Evolutionary conservation across 2,888 invertebrate species (phyloP).

Genomic region (Agonopterix arenella): DNA sequence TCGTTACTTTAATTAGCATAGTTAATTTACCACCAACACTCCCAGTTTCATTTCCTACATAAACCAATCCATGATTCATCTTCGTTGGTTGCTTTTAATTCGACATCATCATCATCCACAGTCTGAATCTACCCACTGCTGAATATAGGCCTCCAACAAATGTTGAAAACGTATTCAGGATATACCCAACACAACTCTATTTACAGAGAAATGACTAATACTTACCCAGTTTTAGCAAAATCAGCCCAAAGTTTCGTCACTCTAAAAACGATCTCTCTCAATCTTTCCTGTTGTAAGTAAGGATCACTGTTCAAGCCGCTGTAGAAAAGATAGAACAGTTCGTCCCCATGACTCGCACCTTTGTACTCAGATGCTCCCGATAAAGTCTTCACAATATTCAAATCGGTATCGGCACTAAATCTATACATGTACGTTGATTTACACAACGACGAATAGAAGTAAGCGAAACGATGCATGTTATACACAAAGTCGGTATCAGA

Average conservation of each 20-base stretch:
- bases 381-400: conserved; percentile 39
- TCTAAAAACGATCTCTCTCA: conserved; percentile 30
- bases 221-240: conserved; percentile 55
- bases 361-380: conserved; percentile 18
- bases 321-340: conserved; percentile 61
- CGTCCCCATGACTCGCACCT: conserved; percentile 68
- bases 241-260: conserved; percentile 54
- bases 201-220: background rate
- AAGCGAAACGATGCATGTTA: conserved; percentile 20
- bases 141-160: too few relatives aligned
- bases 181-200: background rate
- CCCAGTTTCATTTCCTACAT: too few relatives aligned
- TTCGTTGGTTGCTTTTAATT: too few relatives aligned
- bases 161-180: too few relatives aligned
- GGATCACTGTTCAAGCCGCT: conserved; percentile 31
- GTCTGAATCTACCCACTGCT: too few relatives aligned
- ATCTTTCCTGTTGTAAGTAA: conserved; percentile 25
- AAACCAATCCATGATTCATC: too few relatives aligned
- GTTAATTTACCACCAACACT: too few relatives aligned
- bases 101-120: too few relatives aligned
- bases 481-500: conserved; percentile 23
- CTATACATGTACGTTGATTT: background rate
- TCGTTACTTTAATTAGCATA: too few relatives aligned
- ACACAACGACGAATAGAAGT: conserved; percentile 12
- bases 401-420: conserved; percentile 26